Evolutionary conservation across 2,113 vertebrate genomes (phyloP).

Genomic region (Sminthopsis crassicaudata): DNA sequence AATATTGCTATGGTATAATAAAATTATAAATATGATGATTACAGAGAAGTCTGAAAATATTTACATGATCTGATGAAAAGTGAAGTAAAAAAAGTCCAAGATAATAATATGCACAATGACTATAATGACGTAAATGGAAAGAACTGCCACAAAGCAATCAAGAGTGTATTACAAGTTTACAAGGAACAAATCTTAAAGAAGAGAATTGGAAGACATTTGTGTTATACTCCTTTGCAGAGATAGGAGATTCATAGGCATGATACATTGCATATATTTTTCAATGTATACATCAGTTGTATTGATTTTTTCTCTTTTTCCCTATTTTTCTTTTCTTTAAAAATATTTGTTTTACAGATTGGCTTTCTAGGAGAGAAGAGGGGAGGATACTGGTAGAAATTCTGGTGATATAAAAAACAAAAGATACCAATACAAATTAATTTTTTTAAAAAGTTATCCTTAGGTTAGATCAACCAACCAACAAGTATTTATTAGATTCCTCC

Average conservation of each 20-base stretch:
- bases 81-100: background rate
- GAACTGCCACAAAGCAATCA: background rate
- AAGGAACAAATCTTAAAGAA: background rate
- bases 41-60: background rate
- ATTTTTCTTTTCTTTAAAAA: background rate
- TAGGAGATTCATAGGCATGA: background rate
- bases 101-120: background rate
- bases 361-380: background rate
- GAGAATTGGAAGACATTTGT: background rate
- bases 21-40: background rate
- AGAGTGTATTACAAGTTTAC: background rate
- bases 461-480: background rate
- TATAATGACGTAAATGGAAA: background rate
- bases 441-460: background rate
- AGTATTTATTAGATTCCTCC: background rate
- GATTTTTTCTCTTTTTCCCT: background rate
- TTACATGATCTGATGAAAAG: background rate
- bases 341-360: background rate
- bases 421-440: background rate
- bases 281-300: background rate
- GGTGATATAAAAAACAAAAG: background rate
- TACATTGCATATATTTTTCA: background rate
- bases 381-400: background rate
- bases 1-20: background rate
- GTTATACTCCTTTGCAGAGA: background rate